Base-by-base conservation (phyloP, 2,797 vertebrate genomes). In the Sternarchorhynchus goeldii region DNA sequence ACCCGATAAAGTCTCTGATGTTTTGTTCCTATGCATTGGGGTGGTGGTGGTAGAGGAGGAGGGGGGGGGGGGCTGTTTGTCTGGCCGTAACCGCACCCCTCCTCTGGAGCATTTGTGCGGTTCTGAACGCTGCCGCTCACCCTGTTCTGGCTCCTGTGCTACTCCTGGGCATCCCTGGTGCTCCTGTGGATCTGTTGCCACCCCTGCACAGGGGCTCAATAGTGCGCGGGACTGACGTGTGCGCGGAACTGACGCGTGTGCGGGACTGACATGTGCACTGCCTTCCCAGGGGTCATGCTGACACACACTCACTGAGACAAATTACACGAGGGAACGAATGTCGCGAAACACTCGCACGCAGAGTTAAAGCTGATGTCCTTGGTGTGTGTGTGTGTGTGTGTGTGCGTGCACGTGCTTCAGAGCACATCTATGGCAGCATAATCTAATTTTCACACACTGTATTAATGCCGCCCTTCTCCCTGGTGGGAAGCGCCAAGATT, bases 361-460 rank as follows among this genome's bases (percentile, higher is more conserved):
- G 69, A 36, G 20, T 25, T 53, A 32, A 56, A 57, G 58, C 73
- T 18, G 20, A 17, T 5, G 68, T 73, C 73, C 81, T 75, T 79
- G 81, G 73, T 56, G 63, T 36, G 57, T 66, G 10, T 14, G 62
- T 66, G 45, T 65, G 76, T 16, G 34, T 66, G 36, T 41, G 36
- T 50, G 55, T 18, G 39, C 25, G 56, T 17, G 10, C 18, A 25
- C 20, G 73, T 29, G 59, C n/a, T 39, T 53, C 77, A 58, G 29
- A 79, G 77, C 73, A 79, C 81, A 76, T 79, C 73, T 72, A 79
- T 82, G 77, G 56, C 74, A 71, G 59, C 8, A 25, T 73, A 79
- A 79, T 82, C 73, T 66, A 56, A 76, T 82, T 67, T 32, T 79
- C 73, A 72, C 67, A 71, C 73, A 36, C 67, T 53, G 79, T 72